Evolutionary conservation across 37 sponge, comb jelly and placozoan species (phyloP).

Genomic region (Lycopodina hypogea): DNA sequence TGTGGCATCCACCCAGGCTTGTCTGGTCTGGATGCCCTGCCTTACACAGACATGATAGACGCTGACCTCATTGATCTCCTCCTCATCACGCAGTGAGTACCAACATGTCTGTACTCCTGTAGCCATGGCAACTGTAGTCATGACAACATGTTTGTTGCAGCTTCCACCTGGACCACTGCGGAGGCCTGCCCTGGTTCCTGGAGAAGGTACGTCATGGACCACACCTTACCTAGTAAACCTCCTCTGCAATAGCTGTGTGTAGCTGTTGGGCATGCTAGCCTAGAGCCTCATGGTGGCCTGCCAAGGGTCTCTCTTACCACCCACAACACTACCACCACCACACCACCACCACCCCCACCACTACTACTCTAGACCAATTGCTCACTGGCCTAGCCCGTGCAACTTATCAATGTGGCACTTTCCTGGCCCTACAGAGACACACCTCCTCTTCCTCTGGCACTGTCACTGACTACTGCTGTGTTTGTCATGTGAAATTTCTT

Average conservation of each 20-base stretch:
- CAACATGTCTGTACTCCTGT: neutral
- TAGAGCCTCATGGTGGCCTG: too few relatives aligned
- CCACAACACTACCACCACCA: neutral
- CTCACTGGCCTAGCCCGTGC: too few relatives aligned
- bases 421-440: too few relatives aligned
- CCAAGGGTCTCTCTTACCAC: too few relatives aligned
- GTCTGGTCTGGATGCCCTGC: constrained; percentile 93
- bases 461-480: too few relatives aligned
- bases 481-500: too few relatives aligned
- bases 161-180: constrained; percentile 99
- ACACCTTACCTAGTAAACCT: neutral
- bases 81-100: constrained; percentile 82
- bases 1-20: constrained; percentile 98
- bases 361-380: too few relatives aligned
- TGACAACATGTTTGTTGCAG: constrained; percentile 18
- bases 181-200: constrained; percentile 96
- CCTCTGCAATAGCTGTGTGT: neutral
- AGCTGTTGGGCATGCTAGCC: too few relatives aligned
- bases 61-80: constrained; percentile 91
- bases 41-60: constrained; percentile 96
- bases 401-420: too few relatives aligned
- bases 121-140: neutral
- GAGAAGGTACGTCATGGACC: constrained; percentile 64
- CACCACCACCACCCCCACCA: too few relatives aligned
- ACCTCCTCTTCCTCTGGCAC: too few relatives aligned